phyloP scores from a whole-genome alignment of 2,113 vertebrate species.

The Phoxinus phoxinus region DNA sequence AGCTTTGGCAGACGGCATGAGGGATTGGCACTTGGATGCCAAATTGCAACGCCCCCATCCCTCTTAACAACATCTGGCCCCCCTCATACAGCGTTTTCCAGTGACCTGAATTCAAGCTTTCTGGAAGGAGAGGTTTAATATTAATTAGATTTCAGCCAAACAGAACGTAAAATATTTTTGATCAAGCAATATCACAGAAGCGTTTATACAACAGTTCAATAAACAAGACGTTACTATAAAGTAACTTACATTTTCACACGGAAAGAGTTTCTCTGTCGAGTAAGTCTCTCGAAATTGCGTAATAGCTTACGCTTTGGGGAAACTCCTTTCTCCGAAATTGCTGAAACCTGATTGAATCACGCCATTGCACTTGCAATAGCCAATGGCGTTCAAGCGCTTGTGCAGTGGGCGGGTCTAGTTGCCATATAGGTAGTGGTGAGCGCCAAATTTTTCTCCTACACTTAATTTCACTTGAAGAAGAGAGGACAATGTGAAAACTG shows the following conservation, averaged over 20 bases:
- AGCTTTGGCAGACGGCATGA: background rate
- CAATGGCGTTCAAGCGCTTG: too few relatives aligned
- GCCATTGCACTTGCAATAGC: too few relatives aligned
- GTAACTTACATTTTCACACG: background rate
- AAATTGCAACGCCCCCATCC: constrained; percentile 33
- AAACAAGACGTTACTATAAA: background rate
- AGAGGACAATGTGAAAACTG: too few relatives aligned
- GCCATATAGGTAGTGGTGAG: too few relatives aligned
- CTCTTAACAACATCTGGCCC: background rate
- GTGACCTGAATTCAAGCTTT: constrained; percentile 17
- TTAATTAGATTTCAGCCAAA: background rate
- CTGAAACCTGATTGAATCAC: too few relatives aligned
- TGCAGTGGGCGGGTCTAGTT: too few relatives aligned
- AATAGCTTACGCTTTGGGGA: too few relatives aligned
- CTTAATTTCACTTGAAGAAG: too few relatives aligned
- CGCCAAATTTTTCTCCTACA: too few relatives aligned
- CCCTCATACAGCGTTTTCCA: background rate
- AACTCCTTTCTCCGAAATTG: too few relatives aligned
- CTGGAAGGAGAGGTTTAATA: background rate
- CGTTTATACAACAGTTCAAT: background rate
- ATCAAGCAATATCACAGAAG: background rate
- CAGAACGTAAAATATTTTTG: background rate
- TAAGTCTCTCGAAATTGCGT: too few relatives aligned
- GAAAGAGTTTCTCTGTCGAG: too few relatives aligned
- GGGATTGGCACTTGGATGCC: constrained; percentile 14